These are phyloP conservation scores for Pseudochirops cupreus DNA, from an alignment of 2,797 vertebrate genomes.

Conservation along the genomic window DNA sequence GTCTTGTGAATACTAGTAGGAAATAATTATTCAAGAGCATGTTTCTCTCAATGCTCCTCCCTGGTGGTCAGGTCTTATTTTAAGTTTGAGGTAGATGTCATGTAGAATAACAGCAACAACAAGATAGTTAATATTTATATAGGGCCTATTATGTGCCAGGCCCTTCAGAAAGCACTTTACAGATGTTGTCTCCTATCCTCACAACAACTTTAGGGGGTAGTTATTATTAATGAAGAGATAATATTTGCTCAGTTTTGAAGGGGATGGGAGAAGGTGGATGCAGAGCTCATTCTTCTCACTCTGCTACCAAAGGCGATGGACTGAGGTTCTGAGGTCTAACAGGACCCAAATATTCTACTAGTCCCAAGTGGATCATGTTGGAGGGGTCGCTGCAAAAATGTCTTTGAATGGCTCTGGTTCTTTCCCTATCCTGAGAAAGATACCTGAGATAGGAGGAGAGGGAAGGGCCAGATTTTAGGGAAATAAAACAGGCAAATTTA, in stretches of 20 bases:
- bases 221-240: not conserved
- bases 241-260: slow-evolving; percentile 1
- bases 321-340: not conserved
- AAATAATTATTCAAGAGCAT: not conserved
- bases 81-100: not conserved
- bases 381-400: slow-evolving; percentile 31
- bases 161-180: not conserved
- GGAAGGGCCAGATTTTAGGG: not conserved
- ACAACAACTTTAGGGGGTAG: not conserved
- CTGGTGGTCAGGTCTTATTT: not conserved
- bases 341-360: slow-evolving; percentile 21
- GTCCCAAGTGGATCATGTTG: slow-evolving; percentile 44
- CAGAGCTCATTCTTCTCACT: slow-evolving; percentile 4
- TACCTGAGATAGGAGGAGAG: slow-evolving; percentile 35
- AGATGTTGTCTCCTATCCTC: not conserved
- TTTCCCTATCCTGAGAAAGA: not conserved
- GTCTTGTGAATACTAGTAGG: not conserved
- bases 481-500: not conserved
- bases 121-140: not conserved
- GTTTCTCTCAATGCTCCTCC: not conserved
- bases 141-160: not conserved
- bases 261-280: not conserved
- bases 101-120: not conserved
- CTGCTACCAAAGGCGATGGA: slow-evolving; percentile 15
- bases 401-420: slow-evolving; percentile 18